Evolutionary conservation across 2,797 vertebrate species (phyloP).

Genomic region (Sebastes diploproa): DNA sequence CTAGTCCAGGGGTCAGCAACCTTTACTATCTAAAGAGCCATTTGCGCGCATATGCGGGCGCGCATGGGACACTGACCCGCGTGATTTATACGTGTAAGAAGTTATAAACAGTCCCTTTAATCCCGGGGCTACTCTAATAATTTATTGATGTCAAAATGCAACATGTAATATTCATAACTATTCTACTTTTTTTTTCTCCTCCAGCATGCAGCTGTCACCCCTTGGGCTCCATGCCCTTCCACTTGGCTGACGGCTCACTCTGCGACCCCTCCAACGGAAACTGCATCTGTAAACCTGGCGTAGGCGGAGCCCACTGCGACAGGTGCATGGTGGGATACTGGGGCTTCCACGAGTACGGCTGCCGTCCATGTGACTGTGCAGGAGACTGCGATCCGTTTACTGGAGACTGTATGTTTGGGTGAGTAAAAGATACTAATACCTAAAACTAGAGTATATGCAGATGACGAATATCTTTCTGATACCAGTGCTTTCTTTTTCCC

Average conservation of each 20-base stretch:
- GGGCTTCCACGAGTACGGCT: slow-evolving; percentile 93
- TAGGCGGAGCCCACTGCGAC: slow-evolving; percentile 89
- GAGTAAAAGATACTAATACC: slow-evolving; percentile 39
- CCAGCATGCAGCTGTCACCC: slow-evolving; percentile 91
- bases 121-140: background rate
- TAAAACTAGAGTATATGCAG: background rate
- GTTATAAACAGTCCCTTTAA: background rate
- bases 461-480: background rate
- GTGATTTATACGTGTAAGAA: too few species aligned
- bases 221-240: slow-evolving; percentile 85
- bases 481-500: background rate
- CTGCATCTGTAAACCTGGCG: slow-evolving; percentile 94
- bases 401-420: slow-evolving; percentile 90
- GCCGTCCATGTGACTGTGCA: slow-evolving; percentile 91
- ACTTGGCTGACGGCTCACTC: slow-evolving; percentile 70
- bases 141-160: background rate
- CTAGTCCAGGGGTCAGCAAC: too few species aligned
- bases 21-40: too few species aligned
- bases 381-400: slow-evolving; percentile 91
- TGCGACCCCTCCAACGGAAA: slow-evolving; percentile 91
- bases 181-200: background rate
- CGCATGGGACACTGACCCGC: too few species aligned
- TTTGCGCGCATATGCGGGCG: too few species aligned
- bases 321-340: slow-evolving; percentile 95
- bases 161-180: background rate